Evolutionary conservation across 2,113 vertebrate genomes (phyloP), one percentile per base, ranked within the genome.

Genomic region (Propithecus coquereli): DNA sequence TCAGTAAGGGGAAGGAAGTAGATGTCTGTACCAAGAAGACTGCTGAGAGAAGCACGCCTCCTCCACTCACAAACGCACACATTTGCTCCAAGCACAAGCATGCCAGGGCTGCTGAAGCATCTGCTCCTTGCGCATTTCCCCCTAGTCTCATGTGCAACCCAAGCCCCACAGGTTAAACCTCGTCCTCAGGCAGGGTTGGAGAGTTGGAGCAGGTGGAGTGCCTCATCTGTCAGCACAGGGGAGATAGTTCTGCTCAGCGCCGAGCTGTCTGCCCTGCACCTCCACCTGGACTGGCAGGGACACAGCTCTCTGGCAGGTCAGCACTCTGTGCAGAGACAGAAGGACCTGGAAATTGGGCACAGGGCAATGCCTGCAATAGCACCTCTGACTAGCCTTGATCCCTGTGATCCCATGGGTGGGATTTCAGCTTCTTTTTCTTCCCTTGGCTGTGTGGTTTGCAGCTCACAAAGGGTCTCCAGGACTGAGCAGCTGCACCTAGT

Each of bases 361-460:
- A 57, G 79, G 59, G 12, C 30, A 61, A 45, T 40, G 90, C 30
- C 73, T 61, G 47, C 37, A 73, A 52, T n/a, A 59, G 92, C 45
- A 34, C 8, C 50, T 77, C 71, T 43, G 18, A 12, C 1, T 12
- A 27, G 45, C 9, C 61, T n/a, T 45, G 34, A 34, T 11, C 47
- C 37, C 10, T 0, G 1, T 0, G 11, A 52, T 52, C 65, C 50
- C 27, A 23, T 2, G 9, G 1, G 3, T 59, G 43, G 61, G 70
- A 80, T 18, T 80, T 76, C 87, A 91, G 54, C 14, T 40, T 74
- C 66, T 40, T 59, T 71, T n/a, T n/a, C 22, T n/a, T 34, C 27
- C 52, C 34, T 30, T 1, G 12, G 59, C 13, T 4, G 1, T 57
- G 47, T 57, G n/a, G 70, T 32, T 37, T 61, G 47, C 14, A n/a